Evolutionary conservation across 2,797 vertebrate genomes (phyloP), one percentile per base, ranked within the genome.

Genomic region (Numenius phaeopus): DNA sequence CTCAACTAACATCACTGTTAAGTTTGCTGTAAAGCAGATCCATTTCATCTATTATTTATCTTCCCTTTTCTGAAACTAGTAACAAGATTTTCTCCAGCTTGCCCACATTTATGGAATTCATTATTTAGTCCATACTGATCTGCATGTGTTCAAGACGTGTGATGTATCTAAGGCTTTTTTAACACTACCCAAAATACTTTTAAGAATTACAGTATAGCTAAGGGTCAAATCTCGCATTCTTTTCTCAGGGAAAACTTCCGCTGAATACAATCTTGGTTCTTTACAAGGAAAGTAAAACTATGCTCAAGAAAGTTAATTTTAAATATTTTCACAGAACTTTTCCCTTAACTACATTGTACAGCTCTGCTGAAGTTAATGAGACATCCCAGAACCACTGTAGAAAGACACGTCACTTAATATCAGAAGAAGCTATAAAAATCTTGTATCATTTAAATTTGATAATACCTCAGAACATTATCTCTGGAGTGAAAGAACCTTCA

Each of bases 361-460:
- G 24, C 24, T 79, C 69, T 82, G 39, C 22, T 79, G 50, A 83
- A 90, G 62, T 84, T 95, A 93, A 95, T 90, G 75, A 96, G 44
- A 87, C 87, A 54, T 77, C 49, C 34, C 16, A 79, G 57, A 83
- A 52, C 65, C 58, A 40, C 50, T 72, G 62, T 55, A 47, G 62
- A 70, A 92, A 83, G 83, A 29, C 37, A 49, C 0, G 0, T 84
- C 81, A 75, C 54, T 89, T 86, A 93, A 88, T 78, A 83, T 69
- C 46, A 94, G 37, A 76, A 72, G 73, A 59, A 89, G 66, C 64
- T 82, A 57, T 89, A 95, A 94, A 95, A 95, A 72, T 9, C 58
- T 72, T 58, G 30, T 72, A 58, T 86, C 10, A 70, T 93, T 94
- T 86, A 69, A 83, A 88, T 86, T 86, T 70, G 70, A 52, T 91